Conservation (phyloP, 2,888 invertebrate genomes). For the Eupithecia dodoneata region DNA sequence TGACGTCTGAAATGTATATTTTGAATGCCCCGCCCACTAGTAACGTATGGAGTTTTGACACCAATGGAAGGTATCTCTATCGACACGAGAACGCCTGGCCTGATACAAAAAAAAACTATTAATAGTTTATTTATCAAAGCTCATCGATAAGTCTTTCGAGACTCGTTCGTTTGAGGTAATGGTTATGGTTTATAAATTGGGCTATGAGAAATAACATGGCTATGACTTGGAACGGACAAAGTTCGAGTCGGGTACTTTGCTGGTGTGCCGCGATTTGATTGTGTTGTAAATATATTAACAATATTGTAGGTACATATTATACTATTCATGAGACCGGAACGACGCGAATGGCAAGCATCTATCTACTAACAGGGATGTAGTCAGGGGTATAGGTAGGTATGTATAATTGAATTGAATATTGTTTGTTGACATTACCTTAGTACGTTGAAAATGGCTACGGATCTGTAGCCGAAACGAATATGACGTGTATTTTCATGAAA, state of each 20-base stretch:
- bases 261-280: not conserved
- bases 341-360: not conserved
- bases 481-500: no score
- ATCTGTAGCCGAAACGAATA: no score
- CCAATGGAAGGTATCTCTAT: constrained; percentile 34
- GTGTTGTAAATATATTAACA: no score
- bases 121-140: not conserved
- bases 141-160: not conserved
- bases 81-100: constrained; percentile 14
- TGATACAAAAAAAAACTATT: not conserved
- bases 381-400: no score
- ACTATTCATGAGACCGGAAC: no score
- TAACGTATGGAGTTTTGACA: constrained; percentile 41
- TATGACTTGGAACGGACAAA: not conserved
- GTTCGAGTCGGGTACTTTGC: not conserved
- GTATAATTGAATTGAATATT: no score
- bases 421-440: no score
- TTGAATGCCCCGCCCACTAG: constrained; percentile 38
- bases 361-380: not conserved
- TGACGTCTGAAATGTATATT: not conserved
- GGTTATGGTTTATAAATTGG: not conserved
- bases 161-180: not conserved
- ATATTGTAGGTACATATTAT: no score
- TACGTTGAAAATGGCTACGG: no score
- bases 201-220: not conserved